Evolutionary conservation across 2,888 invertebrate genomes (phyloP).

Genomic region (Shargacucullia verbasci): DNA sequence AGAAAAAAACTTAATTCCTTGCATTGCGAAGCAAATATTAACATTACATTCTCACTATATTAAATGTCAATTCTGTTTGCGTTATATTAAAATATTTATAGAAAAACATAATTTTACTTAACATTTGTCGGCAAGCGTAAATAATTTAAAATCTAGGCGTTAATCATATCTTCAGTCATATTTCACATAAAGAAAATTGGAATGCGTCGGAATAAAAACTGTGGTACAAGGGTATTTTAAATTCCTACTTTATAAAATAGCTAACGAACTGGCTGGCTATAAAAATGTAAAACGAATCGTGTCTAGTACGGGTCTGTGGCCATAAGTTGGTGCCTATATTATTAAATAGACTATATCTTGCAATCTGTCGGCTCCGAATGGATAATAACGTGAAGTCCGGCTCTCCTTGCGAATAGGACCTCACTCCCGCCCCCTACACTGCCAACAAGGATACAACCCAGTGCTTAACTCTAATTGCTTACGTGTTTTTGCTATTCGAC

Average conservation of each 20-base stretch:
- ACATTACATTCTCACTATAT: no score
- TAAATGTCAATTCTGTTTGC: slow-evolving; percentile 11
- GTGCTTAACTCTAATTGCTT: slow-evolving; percentile 78
- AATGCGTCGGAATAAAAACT: slow-evolving; percentile 23
- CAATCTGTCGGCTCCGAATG: slow-evolving; percentile 78
- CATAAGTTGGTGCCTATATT: slow-evolving; percentile 68
- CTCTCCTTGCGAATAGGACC: slow-evolving; percentile 72
- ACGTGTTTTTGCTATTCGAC: slow-evolving; percentile 75
- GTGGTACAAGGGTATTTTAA: slow-evolving; percentile 18
- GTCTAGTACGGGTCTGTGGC: slow-evolving; percentile 64
- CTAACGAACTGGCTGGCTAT: slow-evolving; percentile 12
- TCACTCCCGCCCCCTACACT: slow-evolving; percentile 69
- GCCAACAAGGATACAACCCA: slow-evolving; percentile 75
- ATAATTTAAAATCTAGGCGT: slow-evolving; percentile 7
- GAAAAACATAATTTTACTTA: background rate
- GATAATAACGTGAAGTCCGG: slow-evolving; percentile 73
- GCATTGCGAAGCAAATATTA: slow-evolving; percentile 4
- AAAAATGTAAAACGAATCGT: slow-evolving; percentile 50
- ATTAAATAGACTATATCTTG: slow-evolving; percentile 80
- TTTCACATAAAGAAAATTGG: slow-evolving; percentile 21
- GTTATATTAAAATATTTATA: slow-evolving; percentile 7
- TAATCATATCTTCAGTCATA: slow-evolving; percentile 22
- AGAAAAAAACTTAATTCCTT: slow-evolving; percentile 31
- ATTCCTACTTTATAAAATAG: slow-evolving; percentile 24
- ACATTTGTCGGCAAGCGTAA: background rate